Evolutionary conservation across 2,113 vertebrate species (phyloP).

Genomic region (Calyptomena viridis): DNA sequence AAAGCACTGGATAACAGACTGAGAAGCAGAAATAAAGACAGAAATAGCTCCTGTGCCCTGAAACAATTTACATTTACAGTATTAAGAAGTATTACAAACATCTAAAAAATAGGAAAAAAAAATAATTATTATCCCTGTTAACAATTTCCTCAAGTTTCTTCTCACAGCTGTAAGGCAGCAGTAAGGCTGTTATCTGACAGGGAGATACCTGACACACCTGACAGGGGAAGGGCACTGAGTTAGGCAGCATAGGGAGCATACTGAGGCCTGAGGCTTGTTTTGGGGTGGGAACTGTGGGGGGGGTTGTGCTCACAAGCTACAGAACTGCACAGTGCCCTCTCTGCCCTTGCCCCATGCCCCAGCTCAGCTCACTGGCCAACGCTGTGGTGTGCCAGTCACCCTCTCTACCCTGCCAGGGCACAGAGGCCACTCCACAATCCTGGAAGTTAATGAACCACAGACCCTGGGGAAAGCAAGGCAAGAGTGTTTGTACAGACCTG

Average conservation of each 20-base stretch:
- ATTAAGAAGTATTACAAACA: neutral
- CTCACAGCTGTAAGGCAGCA: neutral
- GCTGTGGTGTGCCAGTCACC: neutral
- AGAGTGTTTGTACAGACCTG: neutral
- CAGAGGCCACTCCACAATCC: neutral
- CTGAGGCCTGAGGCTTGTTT: neutral
- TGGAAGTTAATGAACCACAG: neutral
- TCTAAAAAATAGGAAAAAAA: neutral
- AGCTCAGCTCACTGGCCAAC: neutral
- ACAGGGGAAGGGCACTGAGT: neutral
- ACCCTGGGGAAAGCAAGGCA: neutral
- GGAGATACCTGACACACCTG: neutral
- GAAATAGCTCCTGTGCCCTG: neutral
- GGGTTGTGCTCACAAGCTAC: fast-evolving
- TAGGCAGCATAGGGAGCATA: fast-evolving
- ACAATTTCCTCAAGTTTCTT: neutral
- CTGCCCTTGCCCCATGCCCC: neutral
- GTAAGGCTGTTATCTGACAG: neutral
- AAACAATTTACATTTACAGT: neutral
- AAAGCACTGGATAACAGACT: neutral
- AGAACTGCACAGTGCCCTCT: neutral
- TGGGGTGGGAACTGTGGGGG: neutral
- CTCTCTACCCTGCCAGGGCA: neutral
- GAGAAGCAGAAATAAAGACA: neutral
- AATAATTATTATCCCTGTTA: neutral